phyloP scores from a whole-genome alignment of 2,888 invertebrate species.

The Mellilla xanthometata region DNA sequence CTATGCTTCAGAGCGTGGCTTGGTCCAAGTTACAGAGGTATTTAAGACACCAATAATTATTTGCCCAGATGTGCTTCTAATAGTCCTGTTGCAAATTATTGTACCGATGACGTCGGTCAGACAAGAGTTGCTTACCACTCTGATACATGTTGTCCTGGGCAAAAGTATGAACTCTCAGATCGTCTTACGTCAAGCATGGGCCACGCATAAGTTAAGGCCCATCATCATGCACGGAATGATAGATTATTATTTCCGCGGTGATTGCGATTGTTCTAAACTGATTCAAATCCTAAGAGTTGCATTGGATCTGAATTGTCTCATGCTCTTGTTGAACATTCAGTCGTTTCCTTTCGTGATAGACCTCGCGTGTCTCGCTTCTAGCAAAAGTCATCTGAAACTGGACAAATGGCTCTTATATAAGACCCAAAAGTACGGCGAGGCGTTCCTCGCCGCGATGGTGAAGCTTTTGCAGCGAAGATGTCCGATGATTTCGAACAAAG shows the following conservation, averaged over 20 bases:
- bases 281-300: constrained; percentile 98
- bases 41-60: constrained; percentile 96
- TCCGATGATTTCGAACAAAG: constrained; percentile 89
- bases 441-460: constrained; percentile 92
- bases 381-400: constrained; percentile 97
- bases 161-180: constrained; percentile 98
- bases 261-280: constrained; percentile 95
- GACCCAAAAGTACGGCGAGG: constrained; percentile 96
- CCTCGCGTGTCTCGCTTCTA: constrained; percentile 97
- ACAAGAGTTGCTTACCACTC: constrained; percentile 92
- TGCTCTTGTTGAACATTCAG: constrained; percentile 94
- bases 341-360: constrained; percentile 98
- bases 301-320: constrained; percentile 96
- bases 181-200: constrained; percentile 98
- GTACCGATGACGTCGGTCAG: constrained; percentile 90
- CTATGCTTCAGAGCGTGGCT: constrained; percentile 93
- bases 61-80: constrained; percentile 96
- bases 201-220: constrained; percentile 89
- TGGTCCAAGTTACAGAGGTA: constrained; percentile 91
- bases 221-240: constrained; percentile 98
- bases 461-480: constrained; percentile 95
- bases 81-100: constrained; percentile 94
- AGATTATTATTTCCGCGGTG: constrained; percentile 96
- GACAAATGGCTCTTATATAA: constrained; percentile 99
- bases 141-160: constrained; percentile 96